A percentile compares a stretch with the other conserved stretches of the same genome.
These are phyloP conservation scores for Eupelmus urozonus DNA, from an alignment of 2,888 invertebrate genomes.

Conservation along the genomic window DNA sequence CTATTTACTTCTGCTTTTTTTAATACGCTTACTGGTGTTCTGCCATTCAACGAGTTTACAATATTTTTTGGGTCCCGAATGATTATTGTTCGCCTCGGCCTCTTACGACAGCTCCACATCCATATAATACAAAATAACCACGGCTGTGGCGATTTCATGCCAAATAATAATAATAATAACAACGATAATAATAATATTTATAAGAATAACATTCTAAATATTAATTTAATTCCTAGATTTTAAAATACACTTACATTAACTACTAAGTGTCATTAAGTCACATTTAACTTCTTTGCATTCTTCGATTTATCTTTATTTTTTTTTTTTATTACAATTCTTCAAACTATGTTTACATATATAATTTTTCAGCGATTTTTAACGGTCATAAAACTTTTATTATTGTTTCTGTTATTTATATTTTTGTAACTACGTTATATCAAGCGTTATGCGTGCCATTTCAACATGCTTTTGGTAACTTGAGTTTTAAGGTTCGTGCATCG, in stretches of 20 bases:
- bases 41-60: constrained; percentile 56
- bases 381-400: constrained; percentile 25
- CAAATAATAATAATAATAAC: too few relatives aligned
- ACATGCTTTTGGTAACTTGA: constrained; percentile 3
- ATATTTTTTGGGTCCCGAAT: constrained; percentile 66
- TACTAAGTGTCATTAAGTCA: constrained; percentile 45
- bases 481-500: constrained; percentile 27
- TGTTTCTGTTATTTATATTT: constrained; percentile 13
- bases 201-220: too few relatives aligned
- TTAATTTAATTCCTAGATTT: background rate
- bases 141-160: too few relatives aligned
- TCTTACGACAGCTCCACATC: background rate
- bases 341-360: constrained; percentile 6
- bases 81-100: constrained; percentile 64
- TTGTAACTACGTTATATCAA: constrained; percentile 15
- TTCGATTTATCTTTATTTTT: constrained; percentile 27
- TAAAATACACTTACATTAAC: constrained; percentile 31
- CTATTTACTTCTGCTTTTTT: constrained; percentile 26
- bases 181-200: too few relatives aligned
- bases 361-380: constrained; percentile 20
- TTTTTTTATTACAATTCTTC: constrained; percentile 24
- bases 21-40: constrained; percentile 62
- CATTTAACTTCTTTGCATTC: constrained; percentile 44
- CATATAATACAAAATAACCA: too few relatives aligned
- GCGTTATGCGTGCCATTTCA: constrained; percentile 22